Evolutionary conservation across 2,888 invertebrate species (phyloP), one percentile per base, ranked within the genome.

Genomic region (Heliconius aoede): DNA sequence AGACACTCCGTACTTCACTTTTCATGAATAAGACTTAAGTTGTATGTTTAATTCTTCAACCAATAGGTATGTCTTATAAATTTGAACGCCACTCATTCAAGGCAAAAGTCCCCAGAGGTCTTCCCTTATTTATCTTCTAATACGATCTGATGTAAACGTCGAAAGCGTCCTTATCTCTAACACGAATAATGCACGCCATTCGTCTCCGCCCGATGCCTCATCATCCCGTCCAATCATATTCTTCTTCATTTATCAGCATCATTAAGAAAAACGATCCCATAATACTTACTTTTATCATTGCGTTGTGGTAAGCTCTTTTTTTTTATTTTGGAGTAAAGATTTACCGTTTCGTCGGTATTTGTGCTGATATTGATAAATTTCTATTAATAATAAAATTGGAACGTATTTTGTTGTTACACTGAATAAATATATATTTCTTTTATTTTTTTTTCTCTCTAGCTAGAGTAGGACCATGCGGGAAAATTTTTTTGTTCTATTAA

Each of bases 151-250:
- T 88, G 85, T 85, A 86, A 86, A 86, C 86, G 89, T 87, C 88
- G 88, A 89, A 91, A 90, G 83, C 85, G 86, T 85, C 82, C 87
- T 88, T 91, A 91, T 92, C 93, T 88, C 83, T 36, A 80, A 82
- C 81, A 79, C 82, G 85, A 90, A 87, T 91, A 92, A 92, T 92
- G 91, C 85, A 83, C 82, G 85, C 82, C 82, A 91, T 93, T 90
- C 88, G 89, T 92, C 91, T 90, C 85, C 82, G 80, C 82, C 83
- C 83, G 83, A 83, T 85, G 87, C 85, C 87, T 87, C 89, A 88
- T 87, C 87, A 86, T 86, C 86, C 86, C 83, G 83, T 84, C 78
- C 82, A 84, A 86, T 87, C 86, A 87, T 87, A 89, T 89, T 87
- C 83, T 84, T 88, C 88, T 86, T 86, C 85, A 86, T 86, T 85